These are phyloP conservation scores for Pachycephus smyrnensis DNA, from an alignment of 2,888 invertebrate genomes.

Conservation along the genomic window DNA sequence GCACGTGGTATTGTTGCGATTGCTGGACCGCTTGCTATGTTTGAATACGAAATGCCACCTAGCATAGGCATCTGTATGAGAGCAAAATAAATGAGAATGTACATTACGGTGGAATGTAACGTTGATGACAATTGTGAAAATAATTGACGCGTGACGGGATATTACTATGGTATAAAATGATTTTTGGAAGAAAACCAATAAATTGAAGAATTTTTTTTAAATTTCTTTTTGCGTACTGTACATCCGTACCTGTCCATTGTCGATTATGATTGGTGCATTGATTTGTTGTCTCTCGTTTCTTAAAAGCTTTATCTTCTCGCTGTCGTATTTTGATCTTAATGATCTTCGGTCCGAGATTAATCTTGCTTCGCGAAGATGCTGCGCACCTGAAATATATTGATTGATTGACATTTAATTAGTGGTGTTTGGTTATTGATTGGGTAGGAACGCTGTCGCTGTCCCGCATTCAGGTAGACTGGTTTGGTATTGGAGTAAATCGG, in stretches of 20 bases:
- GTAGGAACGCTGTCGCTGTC: not conserved
- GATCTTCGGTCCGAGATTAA: not conserved
- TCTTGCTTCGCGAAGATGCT: not conserved
- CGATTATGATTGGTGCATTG: not conserved
- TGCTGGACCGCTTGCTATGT: not conserved
- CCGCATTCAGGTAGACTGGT: not conserved
- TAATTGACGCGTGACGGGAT: not conserved
- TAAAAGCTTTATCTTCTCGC: not conserved
- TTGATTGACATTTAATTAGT: not conserved
- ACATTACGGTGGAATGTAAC: not conserved
- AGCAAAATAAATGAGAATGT: not conserved
- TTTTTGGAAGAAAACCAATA: not conserved
- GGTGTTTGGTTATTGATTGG: not conserved
- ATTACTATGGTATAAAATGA: not conserved
- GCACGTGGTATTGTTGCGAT: not conserved
- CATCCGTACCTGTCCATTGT: not conserved
- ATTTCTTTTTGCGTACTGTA: not conserved
- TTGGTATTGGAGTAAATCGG: not conserved
- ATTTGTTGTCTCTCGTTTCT: not conserved
- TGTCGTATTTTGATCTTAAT: not conserved
- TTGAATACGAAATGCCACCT: not conserved
- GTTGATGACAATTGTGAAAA: not conserved
- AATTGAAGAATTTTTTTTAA: not conserved
- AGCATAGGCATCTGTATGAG: not conserved
- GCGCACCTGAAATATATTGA: not conserved